Evolutionary conservation across 1,140 invertebrate genomes (phyloP).

Genomic region (Aphelenchoides besseyi): DNA sequence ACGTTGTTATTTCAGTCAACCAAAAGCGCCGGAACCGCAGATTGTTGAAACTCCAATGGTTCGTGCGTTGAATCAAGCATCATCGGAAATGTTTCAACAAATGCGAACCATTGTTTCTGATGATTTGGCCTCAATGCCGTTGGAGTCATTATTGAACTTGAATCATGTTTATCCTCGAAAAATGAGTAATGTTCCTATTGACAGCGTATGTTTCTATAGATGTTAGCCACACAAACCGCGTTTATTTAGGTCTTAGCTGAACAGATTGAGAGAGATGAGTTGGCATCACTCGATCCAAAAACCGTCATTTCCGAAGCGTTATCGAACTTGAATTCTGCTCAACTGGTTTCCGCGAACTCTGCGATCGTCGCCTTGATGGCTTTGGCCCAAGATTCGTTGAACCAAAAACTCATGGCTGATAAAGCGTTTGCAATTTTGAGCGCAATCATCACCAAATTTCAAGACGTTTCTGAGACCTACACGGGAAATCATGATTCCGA

Average conservation of each 20-base stretch:
- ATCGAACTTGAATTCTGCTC: slow-evolving; percentile 1
- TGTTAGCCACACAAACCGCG: no score
- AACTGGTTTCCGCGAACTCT: slow-evolving; percentile 7
- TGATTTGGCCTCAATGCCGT: slow-evolving; percentile 6
- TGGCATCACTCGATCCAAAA: background rate
- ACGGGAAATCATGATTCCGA: background rate
- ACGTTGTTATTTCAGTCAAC: background rate
- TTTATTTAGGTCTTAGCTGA: slow-evolving; percentile 8
- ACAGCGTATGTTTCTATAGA: background rate
- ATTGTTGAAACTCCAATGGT: slow-evolving; percentile 19
- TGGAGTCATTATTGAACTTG: slow-evolving; percentile 17
- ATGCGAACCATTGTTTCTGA: slow-evolving; percentile 9
- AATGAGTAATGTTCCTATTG: background rate
- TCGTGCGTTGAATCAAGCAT: slow-evolving; percentile 9
- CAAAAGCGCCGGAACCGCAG: slow-evolving; percentile 12
- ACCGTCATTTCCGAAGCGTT: slow-evolving; percentile 1
- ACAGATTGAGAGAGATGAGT: background rate
- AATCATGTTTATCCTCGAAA: background rate
- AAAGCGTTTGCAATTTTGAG: background rate
- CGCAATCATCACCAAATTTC: background rate
- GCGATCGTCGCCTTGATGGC: slow-evolving; percentile 13
- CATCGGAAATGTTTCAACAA: background rate
- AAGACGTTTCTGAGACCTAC: background rate
- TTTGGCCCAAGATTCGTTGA: slow-evolving; percentile 3
- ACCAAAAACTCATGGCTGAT: slow-evolving; percentile 3